Evolutionary conservation across 1,140 invertebrate genomes (phyloP).

Genomic region (Drosophila subobscura): DNA sequence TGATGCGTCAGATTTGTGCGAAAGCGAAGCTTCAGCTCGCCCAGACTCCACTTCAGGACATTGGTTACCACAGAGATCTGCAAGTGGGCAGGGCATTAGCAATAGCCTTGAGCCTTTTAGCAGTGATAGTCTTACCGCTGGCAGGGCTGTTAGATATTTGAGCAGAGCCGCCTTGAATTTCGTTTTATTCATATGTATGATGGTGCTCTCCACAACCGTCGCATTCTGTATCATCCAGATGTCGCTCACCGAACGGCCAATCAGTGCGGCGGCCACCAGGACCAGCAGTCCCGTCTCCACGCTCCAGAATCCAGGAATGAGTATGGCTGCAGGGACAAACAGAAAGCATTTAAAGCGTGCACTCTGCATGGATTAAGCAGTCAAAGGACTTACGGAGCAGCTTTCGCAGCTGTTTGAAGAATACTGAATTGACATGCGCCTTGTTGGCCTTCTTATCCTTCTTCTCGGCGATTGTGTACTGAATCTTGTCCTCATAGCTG

Average conservation of each 20-base stretch:
- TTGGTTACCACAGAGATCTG: constrained; percentile 96
- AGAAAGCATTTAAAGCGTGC: background rate
- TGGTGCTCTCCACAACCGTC: constrained; percentile 97
- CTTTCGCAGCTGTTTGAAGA: constrained; percentile 90
- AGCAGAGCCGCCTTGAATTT: constrained; percentile 91
- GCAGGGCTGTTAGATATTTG: constrained; percentile 92
- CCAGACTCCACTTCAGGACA: constrained; percentile 95
- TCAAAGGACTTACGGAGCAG: constrained; percentile 86
- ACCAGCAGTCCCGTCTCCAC: constrained; percentile 91
- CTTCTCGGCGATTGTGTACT: constrained; percentile 90
- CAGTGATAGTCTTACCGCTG: constrained; percentile 86
- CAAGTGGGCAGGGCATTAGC: constrained; percentile 60
- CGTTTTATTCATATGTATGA: constrained; percentile 92
- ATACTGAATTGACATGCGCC: constrained; percentile 93
- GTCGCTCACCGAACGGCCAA: constrained; percentile 96
- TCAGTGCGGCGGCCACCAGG: constrained; percentile 91
- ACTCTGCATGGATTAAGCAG: background rate
- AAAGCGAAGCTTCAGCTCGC: constrained; percentile 95
- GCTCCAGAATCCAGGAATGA: constrained; percentile 91
- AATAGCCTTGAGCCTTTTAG: background rate
- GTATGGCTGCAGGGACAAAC: constrained; percentile 85
- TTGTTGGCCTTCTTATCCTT: constrained; percentile 88
- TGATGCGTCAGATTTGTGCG: constrained; percentile 94
- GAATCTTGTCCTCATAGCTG: constrained; percentile 87
- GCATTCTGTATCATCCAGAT: constrained; percentile 98